Percentiles rank a stretch among this genome's conserved stretches.
These are phyloP conservation scores for Anoplolepis gracilipes DNA, from an alignment of 1,140 invertebrate genomes.

Conservation along the genomic window DNA sequence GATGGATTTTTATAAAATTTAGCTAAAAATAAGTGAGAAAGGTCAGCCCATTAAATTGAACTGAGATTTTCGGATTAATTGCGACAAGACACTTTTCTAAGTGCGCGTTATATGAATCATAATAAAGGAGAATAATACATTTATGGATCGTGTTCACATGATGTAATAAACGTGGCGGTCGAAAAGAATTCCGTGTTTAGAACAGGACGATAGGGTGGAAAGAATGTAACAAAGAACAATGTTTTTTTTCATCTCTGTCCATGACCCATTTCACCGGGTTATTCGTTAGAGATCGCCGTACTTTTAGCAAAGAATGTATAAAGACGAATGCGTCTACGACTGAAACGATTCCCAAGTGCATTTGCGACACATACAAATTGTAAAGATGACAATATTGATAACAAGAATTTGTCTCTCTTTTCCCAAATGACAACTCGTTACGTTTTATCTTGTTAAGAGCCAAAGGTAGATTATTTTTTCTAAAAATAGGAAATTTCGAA, in stretches of 20 bases:
- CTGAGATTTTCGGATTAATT: not conserved
- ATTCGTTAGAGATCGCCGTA: constrained; percentile 3
- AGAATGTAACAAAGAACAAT: not conserved
- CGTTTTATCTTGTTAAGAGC: not conserved
- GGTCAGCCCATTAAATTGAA: not conserved
- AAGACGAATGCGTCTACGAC: not conserved
- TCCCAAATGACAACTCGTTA: not conserved
- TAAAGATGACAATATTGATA: constrained; percentile 35
- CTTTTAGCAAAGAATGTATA: constrained; percentile 1
- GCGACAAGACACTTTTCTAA: not conserved
- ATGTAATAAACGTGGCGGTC: not conserved
- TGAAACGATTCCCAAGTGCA: constrained; percentile 7
- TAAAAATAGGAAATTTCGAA: not conserved
- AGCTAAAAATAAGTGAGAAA: too few species aligned
- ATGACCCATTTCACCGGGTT: not conserved
- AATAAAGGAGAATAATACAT: constrained; percentile 26
- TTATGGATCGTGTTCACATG: constrained; percentile 7
- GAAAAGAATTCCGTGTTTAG: not conserved
- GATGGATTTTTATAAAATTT: not conserved
- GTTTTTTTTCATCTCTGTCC: not conserved
- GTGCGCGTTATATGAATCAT: not conserved
- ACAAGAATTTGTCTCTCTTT: constrained; percentile 17
- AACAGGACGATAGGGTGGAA: not conserved
- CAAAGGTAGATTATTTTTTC: constrained; percentile 24
- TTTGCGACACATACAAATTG: constrained; percentile 11